Percentiles rank a stretch among this genome's conserved stretches.
Conservation (phyloP, 2,113 vertebrate genomes). For the Malaclemys terrapin region DNA sequence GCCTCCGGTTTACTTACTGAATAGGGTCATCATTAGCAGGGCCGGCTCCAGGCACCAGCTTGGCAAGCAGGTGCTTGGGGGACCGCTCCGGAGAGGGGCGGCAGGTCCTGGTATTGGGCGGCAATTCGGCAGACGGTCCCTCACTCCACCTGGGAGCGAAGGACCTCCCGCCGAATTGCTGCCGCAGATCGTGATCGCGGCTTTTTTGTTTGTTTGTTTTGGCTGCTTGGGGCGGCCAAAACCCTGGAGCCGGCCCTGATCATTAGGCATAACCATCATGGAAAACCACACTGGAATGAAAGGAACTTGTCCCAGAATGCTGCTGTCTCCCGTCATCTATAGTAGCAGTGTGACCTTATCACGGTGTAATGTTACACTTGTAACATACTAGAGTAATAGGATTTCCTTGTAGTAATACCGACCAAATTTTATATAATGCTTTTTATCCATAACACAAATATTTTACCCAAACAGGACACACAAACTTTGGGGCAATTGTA, state of each 20-base stretch:
- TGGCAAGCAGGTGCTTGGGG: too few species aligned
- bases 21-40: background rate
- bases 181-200: too few species aligned
- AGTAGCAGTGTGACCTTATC: background rate
- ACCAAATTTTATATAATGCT: background rate
- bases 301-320: background rate
- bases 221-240: too few species aligned
- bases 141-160: too few species aligned
- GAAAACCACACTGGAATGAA: background rate
- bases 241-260: too few species aligned
- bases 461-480: background rate
- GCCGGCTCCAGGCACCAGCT: too few species aligned
- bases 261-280: background rate
- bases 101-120: too few species aligned
- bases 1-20: background rate
- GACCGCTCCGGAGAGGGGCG: too few species aligned
- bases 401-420: background rate
- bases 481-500: background rate
- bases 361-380: background rate
- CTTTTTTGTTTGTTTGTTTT: too few species aligned
- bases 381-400: background rate
- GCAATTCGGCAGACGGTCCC: too few species aligned
- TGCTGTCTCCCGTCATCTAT: background rate
- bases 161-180: too few species aligned
- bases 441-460: background rate